These are phyloP conservation scores for Muntiacus reevesi DNA, from an alignment of 2,113 vertebrate genomes.

Conservation along the genomic window DNA sequence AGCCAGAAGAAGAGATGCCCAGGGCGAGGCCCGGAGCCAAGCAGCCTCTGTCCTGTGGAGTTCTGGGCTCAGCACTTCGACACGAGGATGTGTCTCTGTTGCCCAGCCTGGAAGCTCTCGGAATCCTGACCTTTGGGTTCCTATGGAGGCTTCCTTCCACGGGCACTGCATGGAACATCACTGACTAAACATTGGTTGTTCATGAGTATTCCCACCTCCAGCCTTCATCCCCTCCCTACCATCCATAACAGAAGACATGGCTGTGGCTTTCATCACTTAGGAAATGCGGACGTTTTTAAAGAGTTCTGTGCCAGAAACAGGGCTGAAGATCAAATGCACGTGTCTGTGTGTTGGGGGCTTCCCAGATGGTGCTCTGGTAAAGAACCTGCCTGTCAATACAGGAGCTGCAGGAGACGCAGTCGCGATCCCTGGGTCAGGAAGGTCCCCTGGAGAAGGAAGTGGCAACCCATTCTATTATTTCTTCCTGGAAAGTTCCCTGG, in stretches of 20 bases:
- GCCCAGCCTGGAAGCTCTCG: not conserved
- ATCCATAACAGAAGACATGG: not conserved
- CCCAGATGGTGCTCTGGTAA: not conserved
- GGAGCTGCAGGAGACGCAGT: not conserved
- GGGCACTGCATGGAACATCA: not conserved
- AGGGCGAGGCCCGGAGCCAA: not conserved
- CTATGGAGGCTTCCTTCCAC: not conserved
- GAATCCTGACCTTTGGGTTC: not conserved
- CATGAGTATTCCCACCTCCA: not conserved
- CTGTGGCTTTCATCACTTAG: not conserved
- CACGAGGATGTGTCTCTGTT: not conserved
- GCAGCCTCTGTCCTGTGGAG: not conserved
- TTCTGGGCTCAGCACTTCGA: rapidly evolving
- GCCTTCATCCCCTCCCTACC: not conserved
- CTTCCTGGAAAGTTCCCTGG: not conserved
- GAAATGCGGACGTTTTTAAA: not conserved
- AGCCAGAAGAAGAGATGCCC: not conserved
- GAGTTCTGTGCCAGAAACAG: not conserved
- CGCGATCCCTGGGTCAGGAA: not conserved
- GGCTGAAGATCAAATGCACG: not conserved
- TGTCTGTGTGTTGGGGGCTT: rapidly evolving
- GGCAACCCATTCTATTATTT: not conserved
- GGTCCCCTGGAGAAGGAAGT: not conserved
- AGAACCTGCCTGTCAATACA: not conserved
- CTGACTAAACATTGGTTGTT: too few relatives aligned